Conservation (phyloP, 2,113 vertebrate genomes). For the Osmerus eperlanus region DNA sequence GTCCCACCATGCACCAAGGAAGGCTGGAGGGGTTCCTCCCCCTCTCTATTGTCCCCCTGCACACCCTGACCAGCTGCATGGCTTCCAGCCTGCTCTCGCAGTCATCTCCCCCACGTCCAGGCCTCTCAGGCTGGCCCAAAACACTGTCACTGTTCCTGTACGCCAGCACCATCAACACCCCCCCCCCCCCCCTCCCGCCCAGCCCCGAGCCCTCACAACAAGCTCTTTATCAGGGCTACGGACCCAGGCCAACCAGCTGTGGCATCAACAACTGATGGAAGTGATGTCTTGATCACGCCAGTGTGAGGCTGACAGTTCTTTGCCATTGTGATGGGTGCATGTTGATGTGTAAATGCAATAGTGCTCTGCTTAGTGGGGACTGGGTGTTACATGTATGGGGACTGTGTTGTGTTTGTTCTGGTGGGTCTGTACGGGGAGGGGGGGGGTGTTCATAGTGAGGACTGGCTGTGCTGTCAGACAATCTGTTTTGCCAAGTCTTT, state of each 20-base stretch:
- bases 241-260: conserved; percentile 54
- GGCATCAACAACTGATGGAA: conserved; percentile 28
- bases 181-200: conserved; percentile 12
- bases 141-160: conserved; percentile 16
- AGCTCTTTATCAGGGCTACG: conserved; percentile 54
- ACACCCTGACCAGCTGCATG: conserved; percentile 57
- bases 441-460: background rate
- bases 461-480: too few relatives aligned
- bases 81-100: conserved; percentile 36
- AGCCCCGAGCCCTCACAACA: conserved; percentile 48
- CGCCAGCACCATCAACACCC: conserved; percentile 18
- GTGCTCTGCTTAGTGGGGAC: background rate
- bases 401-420: background rate
- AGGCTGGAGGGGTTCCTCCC: conserved; percentile 30
- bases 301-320: conserved; percentile 24
- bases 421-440: background rate
- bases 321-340: background rate
- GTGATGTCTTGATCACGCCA: conserved; percentile 19
- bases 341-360: background rate
- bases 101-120: conserved; percentile 34
- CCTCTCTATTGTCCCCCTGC: conserved; percentile 48
- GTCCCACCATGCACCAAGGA: conserved; percentile 29
- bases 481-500: too few relatives aligned
- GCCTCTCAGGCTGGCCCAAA: conserved; percentile 1
- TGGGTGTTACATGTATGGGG: background rate